Percentiles rank a stretch among this genome's conserved stretches.
These are phyloP conservation scores for Tetrao urogallus DNA, from an alignment of 2,113 vertebrate species.

Conservation along the genomic window DNA sequence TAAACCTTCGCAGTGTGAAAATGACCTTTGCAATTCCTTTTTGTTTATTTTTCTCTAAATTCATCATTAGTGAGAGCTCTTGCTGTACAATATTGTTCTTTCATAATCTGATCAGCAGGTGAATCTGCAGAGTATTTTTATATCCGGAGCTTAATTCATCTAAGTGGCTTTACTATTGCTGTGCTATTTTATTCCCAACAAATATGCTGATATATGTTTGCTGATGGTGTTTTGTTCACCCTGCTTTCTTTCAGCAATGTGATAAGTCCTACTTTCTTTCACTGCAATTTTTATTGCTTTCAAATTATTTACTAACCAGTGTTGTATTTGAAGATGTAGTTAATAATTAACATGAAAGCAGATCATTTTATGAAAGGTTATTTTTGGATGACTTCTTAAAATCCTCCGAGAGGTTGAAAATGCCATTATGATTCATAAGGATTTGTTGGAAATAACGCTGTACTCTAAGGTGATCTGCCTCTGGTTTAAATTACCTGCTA, in stretches of 20 bases:
- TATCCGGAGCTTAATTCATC: constrained; percentile 9
- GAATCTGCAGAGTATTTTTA: not conserved
- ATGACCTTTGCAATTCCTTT: not conserved
- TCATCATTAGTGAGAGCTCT: not conserved
- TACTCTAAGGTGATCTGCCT: constrained; percentile 19
- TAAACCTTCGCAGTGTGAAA: not conserved
- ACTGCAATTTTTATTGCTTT: constrained; percentile 21
- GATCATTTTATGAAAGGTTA: constrained; percentile 50
- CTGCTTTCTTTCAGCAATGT: not conserved
- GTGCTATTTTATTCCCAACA: not conserved
- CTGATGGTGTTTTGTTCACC: not conserved
- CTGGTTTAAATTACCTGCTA: constrained; percentile 53
- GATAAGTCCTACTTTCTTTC: constrained; percentile 32
- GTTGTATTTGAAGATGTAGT: constrained; percentile 39
- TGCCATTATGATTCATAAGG: constrained; percentile 34
- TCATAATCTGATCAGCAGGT: not conserved
- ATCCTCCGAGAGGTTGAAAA: constrained; percentile 43
- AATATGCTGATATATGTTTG: not conserved
- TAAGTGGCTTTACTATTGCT: not conserved
- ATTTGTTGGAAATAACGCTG: constrained; percentile 59
- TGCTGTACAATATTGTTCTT: not conserved
- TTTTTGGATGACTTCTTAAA: constrained; percentile 41
- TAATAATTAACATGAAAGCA: constrained; percentile 59
- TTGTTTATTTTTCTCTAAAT: not conserved
- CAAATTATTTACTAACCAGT: constrained; percentile 33